Evolutionary conservation across 2,113 vertebrate species (phyloP).

Genomic region (Collichthys lucidus): DNA sequence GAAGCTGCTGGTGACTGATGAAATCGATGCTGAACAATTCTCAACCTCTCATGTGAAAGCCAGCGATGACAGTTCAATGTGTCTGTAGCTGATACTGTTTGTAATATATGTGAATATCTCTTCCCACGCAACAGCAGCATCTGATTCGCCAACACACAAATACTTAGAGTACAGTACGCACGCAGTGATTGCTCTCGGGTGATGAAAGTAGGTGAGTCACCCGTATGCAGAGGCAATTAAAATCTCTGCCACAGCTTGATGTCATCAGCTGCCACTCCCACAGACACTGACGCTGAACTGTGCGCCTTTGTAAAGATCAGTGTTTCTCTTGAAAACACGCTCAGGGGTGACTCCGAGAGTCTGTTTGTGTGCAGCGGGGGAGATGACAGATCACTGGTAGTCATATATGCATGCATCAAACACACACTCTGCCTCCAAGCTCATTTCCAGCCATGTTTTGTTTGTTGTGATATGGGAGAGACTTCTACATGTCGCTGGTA

Average conservation of each 20-base stretch:
- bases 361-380: conserved; percentile 36
- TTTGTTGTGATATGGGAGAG: conserved; percentile 47
- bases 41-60: not conserved
- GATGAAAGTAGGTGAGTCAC: conserved; percentile 35
- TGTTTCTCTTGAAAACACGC: conserved; percentile 51
- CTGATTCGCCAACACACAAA: conserved; percentile 19
- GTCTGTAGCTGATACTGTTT: not conserved
- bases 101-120: not conserved
- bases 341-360: conserved; percentile 56
- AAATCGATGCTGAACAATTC: not conserved
- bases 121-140: not conserved
- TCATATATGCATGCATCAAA: conserved; percentile 56
- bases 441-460: conserved; percentile 36
- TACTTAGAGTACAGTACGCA: not conserved
- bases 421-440: conserved; percentile 54
- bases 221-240: conserved; percentile 45
- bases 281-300: conserved; percentile 30
- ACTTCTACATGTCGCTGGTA: conserved; percentile 12
- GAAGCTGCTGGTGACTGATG: too few species aligned
- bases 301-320: conserved; percentile 57
- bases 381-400: conserved; percentile 64
- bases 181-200: conserved; percentile 1
- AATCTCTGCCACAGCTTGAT: conserved; percentile 38
- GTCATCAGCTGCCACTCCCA: conserved; percentile 31
- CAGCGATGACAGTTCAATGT: not conserved